phyloP scores from a whole-genome alignment of 2,797 vertebrate species.

The Lacerta viridis region DNA sequence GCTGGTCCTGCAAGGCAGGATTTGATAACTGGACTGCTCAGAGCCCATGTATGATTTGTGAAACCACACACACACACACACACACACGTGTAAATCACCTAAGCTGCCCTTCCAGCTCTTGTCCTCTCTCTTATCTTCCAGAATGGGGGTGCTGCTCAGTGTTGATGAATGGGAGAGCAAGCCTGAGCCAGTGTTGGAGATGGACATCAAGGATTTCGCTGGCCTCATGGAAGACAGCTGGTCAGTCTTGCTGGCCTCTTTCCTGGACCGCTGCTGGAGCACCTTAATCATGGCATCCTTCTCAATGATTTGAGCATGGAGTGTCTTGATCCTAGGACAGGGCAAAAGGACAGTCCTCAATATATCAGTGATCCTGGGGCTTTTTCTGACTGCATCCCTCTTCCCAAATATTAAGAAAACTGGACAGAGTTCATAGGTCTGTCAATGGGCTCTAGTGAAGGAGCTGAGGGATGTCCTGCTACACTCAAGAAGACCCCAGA shows the following conservation, averaged over 20 bases:
- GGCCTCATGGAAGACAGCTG: conserved; percentile 93
- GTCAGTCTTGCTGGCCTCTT: conserved; percentile 92
- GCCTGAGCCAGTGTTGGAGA: conserved; percentile 91
- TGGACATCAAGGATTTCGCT: conserved; percentile 98
- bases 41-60: neutral
- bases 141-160: conserved; percentile 92
- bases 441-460: neutral
- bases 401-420: neutral
- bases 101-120: conserved; percentile 97
- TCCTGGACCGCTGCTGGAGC: conserved; percentile 95
- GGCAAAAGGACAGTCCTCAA: conserved; percentile 28
- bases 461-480: neutral
- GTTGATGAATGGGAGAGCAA: conserved; percentile 91
- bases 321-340: conserved; percentile 92
- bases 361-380: neutral
- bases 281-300: conserved; percentile 99
- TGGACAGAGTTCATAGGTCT: neutral
- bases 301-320: conserved; percentile 98
- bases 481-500: accelerated
- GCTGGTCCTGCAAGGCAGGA: neutral
- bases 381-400: neutral
- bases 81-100: conserved; percentile 79
- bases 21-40: neutral
- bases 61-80: too few relatives aligned
- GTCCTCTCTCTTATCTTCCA: conserved; percentile 94